Percentiles rank a stretch among this genome's conserved stretches.
phyloP scores from a whole-genome alignment of 1,140 invertebrate genomes.

The Vanessa tameamea region DNA sequence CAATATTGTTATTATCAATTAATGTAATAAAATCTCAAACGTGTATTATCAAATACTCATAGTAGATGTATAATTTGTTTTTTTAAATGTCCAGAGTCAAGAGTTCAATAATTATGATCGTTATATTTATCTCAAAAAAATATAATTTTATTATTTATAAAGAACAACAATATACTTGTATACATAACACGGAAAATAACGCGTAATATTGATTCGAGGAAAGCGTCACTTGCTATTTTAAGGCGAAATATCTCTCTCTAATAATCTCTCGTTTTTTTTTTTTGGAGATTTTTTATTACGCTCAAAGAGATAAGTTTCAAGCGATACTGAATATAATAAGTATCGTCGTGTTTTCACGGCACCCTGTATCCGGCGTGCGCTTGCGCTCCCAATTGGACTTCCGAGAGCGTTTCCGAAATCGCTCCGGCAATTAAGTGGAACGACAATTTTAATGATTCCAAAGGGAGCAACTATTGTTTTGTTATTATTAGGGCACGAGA shows the following conservation, averaged over 20 bases:
- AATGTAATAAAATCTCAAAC: slow-evolving; percentile 10
- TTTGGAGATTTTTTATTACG: slow-evolving; percentile 1
- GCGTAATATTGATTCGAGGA: too few species aligned
- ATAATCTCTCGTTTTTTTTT: not conserved
- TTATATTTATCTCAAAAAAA: not conserved
- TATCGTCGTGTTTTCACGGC: slow-evolving; percentile 61
- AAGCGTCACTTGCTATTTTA: too few species aligned
- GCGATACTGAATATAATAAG: slow-evolving; percentile 31
- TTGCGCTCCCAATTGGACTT: slow-evolving; percentile 77
- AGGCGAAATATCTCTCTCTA: too few species aligned
- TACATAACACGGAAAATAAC: too few species aligned
- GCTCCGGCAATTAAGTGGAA: slow-evolving; percentile 64
- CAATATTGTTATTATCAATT: slow-evolving; percentile 28
- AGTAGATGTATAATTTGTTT: slow-evolving; percentile 9
- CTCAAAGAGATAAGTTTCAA: slow-evolving; percentile 6
- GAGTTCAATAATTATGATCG: not conserved
- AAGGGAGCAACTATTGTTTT: slow-evolving; percentile 76
- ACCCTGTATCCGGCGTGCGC: slow-evolving; percentile 64
- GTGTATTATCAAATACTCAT: slow-evolving; percentile 1
- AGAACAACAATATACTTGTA: too few species aligned
- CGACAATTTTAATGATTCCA: slow-evolving; percentile 70
- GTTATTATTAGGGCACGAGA: slow-evolving; percentile 78
- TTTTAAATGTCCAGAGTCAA: slow-evolving; percentile 6
- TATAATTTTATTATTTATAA: not conserved
- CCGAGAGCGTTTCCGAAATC: slow-evolving; percentile 77